Evolutionary conservation across 2,113 vertebrate species (phyloP).

Genomic region (Uria aalge): DNA sequence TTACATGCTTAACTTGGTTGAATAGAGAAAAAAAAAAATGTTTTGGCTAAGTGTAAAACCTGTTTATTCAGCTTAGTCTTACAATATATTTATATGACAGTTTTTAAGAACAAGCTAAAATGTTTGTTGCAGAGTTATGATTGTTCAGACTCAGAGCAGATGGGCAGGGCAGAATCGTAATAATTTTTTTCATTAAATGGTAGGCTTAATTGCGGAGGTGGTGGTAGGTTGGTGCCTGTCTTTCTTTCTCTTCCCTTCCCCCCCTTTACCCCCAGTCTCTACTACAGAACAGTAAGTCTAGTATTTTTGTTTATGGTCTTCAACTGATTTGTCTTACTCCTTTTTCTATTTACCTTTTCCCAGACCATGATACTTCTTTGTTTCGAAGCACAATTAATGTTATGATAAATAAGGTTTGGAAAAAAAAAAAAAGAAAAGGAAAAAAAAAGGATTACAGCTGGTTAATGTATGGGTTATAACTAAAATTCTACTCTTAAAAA

Average conservation of each 20-base stretch:
- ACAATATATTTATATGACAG: slow-evolving; percentile 51
- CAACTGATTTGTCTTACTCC: neutral
- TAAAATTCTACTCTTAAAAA: neutral
- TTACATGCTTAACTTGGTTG: neutral
- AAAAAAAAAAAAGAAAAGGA: neutral
- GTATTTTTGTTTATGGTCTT: neutral
- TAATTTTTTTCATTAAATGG: slow-evolving; percentile 47
- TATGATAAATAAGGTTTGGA: neutral
- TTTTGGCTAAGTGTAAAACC: slow-evolving; percentile 33
- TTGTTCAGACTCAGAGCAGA: slow-evolving; percentile 88
- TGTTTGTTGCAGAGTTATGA: slow-evolving; percentile 79
- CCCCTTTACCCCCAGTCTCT: neutral
- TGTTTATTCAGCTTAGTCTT: slow-evolving; percentile 61
- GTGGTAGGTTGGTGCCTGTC: slow-evolving; percentile 82
- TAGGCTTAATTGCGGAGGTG: slow-evolving; percentile 78
- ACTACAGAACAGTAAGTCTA: neutral
- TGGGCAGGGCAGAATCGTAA: slow-evolving; percentile 83
- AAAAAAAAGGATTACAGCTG: neutral
- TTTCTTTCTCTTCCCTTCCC: slow-evolving; percentile 61
- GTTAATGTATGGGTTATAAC: neutral
- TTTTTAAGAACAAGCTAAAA: slow-evolving; percentile 74
- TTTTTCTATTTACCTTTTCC: neutral
- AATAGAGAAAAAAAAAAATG: neutral
- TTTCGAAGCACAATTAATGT: neutral
- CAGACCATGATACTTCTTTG: neutral